These are phyloP conservation scores for Podarcis muralis DNA, from an alignment of 2,113 vertebrate species.

Conservation along the genomic window DNA sequence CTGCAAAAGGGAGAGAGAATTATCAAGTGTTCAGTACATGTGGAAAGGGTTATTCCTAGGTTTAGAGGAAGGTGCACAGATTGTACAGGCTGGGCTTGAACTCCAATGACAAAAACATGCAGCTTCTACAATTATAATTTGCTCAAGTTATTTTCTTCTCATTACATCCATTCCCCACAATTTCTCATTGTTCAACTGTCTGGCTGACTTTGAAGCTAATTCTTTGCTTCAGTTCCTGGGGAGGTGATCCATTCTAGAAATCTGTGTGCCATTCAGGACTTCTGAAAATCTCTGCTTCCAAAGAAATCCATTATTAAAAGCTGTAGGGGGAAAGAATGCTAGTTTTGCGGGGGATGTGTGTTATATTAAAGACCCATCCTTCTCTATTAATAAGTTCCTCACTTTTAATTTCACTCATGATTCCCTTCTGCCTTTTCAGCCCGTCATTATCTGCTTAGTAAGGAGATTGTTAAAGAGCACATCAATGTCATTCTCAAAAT, in stretches of 20 bases:
- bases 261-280: background rate
- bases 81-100: background rate
- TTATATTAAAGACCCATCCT: constrained; percentile 28
- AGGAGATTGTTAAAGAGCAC: constrained; percentile 13
- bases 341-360: no score
- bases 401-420: constrained; percentile 32
- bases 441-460: constrained; percentile 29
- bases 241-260: background rate
- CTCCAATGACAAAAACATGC: background rate
- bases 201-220: background rate
- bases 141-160: background rate
- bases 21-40: background rate
- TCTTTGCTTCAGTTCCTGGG: background rate
- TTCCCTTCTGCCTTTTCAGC: constrained; percentile 13
- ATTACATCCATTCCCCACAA: background rate
- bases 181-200: background rate
- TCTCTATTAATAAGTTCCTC: constrained; percentile 18
- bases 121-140: background rate
- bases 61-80: background rate
- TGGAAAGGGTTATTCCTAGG: no score
- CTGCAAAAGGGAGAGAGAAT: background rate
- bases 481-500: constrained; percentile 44
- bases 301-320: background rate
- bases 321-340: background rate
- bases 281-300: background rate